Conservation (phyloP, 2,888 invertebrate genomes). For the Hyposoter didymator region DNA sequence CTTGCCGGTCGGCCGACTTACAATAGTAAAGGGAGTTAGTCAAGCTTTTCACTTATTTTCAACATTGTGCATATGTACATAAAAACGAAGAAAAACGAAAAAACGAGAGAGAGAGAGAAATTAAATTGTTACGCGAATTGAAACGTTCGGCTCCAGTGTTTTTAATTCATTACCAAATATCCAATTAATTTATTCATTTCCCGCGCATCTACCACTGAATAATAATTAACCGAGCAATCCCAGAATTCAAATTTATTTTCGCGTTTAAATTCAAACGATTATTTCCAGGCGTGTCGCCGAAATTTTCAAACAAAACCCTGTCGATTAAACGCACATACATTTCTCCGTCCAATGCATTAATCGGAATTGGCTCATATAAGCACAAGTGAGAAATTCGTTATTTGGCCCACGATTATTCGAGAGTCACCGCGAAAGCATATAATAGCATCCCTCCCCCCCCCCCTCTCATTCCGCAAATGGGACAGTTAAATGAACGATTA, state of each 20-base stretch:
- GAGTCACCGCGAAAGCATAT: constrained; percentile 9
- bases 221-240: neutral
- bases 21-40: constrained; percentile 87
- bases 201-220: too few species aligned
- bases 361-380: neutral
- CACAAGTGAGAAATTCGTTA: constrained; percentile 40
- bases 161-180: neutral
- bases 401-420: constrained; percentile 36
- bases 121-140: constrained; percentile 15
- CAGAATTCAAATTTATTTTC: neutral
- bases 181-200: too few species aligned
- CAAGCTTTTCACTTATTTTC: constrained; percentile 46
- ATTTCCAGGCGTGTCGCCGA: too few species aligned
- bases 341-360: neutral
- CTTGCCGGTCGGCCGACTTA: constrained; percentile 94
- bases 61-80: constrained; percentile 71
- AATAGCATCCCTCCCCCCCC: constrained; percentile 12
- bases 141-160: neutral
- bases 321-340: neutral
- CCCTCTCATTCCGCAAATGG: constrained; percentile 29
- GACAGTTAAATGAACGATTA: constrained; percentile 65
- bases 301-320: neutral
- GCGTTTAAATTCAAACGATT: neutral
- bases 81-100: constrained; percentile 28
- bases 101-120: constrained; percentile 8